Conservation (phyloP, 37 sponge, comb jelly and placozoan species). For the Hormiphora californensis region DNA sequence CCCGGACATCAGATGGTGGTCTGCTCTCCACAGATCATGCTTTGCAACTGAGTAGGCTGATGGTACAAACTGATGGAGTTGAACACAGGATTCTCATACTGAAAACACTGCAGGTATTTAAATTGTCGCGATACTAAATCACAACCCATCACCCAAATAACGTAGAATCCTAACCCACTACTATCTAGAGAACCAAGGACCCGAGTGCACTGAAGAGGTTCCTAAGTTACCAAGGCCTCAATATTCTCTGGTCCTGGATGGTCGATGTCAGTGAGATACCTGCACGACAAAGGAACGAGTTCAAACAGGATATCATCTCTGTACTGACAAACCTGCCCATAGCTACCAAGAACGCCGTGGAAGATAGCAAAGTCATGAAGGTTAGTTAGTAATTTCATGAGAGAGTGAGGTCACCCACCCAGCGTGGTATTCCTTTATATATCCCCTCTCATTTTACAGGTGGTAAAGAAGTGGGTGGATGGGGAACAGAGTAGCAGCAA, state of each 20-base stretch:
- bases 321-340: constrained; percentile 75
- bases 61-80: constrained; percentile 78
- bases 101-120: constrained; percentile 64
- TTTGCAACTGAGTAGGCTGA: constrained; percentile 65
- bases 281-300: background rate
- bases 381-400: background rate
- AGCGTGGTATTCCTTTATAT: background rate
- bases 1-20: constrained; percentile 63
- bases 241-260: constrained; percentile 90
- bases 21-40: constrained; percentile 62
- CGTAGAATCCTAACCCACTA: background rate
- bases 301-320: constrained; percentile 61
- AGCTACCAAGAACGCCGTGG: constrained; percentile 68
- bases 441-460: constrained; percentile 50
- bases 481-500: background rate
- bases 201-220: constrained; percentile 69
- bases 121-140: no score
- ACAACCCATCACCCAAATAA: no score
- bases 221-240: constrained; percentile 76
- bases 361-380: constrained; percentile 64
- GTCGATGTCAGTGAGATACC: constrained; percentile 66
- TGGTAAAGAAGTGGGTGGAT: constrained; percentile 72
- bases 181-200: constrained; percentile 65
- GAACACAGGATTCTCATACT: constrained; percentile 69
- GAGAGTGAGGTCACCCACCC: background rate